Evolutionary conservation across 1,140 invertebrate genomes (phyloP).

Genomic region (Ctenoplectra terminalis): DNA sequence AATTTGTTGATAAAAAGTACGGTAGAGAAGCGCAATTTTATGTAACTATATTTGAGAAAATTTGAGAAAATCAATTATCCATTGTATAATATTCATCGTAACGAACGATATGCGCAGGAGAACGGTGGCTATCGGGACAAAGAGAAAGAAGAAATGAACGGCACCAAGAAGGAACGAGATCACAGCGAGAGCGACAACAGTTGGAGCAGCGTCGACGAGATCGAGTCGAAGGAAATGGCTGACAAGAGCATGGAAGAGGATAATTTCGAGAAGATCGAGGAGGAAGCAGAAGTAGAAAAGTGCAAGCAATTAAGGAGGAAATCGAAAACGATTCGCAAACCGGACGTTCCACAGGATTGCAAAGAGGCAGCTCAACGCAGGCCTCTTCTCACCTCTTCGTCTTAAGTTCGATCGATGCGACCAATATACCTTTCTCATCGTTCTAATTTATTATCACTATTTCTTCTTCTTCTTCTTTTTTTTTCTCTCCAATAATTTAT

Average conservation of each 20-base stretch:
- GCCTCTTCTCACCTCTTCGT: conserved; percentile 69
- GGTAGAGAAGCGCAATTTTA: too few species aligned
- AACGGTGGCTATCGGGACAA: conserved; percentile 32
- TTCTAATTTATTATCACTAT: conserved; percentile 5
- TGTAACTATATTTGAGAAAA: too few species aligned
- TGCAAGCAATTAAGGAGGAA: conserved; percentile 46
- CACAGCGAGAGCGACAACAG: conserved; percentile 73
- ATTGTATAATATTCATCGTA: neutral
- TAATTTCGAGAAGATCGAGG: conserved; percentile 28
- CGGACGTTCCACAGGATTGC: conserved; percentile 46
- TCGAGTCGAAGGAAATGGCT: conserved; percentile 43
- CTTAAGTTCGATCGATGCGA: conserved; percentile 29
- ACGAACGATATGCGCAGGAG: conserved; percentile 27
- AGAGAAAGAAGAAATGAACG: conserved; percentile 44
- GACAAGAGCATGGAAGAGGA: conserved; percentile 49
- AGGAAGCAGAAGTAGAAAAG: conserved; percentile 1
- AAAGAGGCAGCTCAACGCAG: conserved; percentile 64
- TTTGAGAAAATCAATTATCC: too few species aligned
- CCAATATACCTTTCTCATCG: neutral
- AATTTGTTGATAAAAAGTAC: too few species aligned
- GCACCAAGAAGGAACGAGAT: conserved; percentile 52
- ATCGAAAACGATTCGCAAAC: conserved; percentile 49
- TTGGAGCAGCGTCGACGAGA: conserved; percentile 77
- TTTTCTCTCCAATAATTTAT: too few species aligned
- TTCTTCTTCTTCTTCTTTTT: neutral